Conservation (phyloP, 2,888 invertebrate genomes). For the Lasioglossum vierecki region DNA sequence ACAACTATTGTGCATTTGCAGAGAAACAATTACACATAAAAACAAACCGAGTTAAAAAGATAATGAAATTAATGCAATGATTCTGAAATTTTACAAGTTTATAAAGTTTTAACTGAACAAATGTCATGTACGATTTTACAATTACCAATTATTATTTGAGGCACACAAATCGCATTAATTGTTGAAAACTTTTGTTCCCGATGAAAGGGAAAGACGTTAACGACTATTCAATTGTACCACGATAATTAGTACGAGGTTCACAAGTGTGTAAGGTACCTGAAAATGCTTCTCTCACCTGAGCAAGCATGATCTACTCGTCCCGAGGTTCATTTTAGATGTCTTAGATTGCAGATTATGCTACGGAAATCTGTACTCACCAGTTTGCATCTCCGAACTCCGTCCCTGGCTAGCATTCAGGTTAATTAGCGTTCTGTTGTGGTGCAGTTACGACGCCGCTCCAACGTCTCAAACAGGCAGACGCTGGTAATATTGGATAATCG, state of each 20-base stretch:
- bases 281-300: background rate
- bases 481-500: conserved; percentile 59
- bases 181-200: background rate
- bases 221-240: background rate
- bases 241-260: background rate
- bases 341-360: conserved; percentile 15
- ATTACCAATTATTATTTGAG: background rate
- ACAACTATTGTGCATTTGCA: background rate
- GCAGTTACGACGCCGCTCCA: conserved; percentile 42
- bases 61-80: background rate
- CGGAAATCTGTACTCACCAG: conserved; percentile 25
- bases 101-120: background rate
- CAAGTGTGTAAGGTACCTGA: background rate
- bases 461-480: conserved; percentile 48
- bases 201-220: background rate
- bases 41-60: background rate
- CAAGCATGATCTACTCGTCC: conserved; percentile 11
- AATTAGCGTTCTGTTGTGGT: conserved; percentile 62
- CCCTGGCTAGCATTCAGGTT: conserved; percentile 47
- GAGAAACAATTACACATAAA: background rate
- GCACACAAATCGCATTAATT: background rate
- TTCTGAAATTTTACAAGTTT: background rate
- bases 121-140: background rate
- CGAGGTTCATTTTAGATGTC: conserved; percentile 1
- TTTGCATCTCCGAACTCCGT: conserved; percentile 37